These are phyloP conservation scores for Ophioninae sp. DNA, from an alignment of 2,888 invertebrate species.

Conservation along the genomic window DNA sequence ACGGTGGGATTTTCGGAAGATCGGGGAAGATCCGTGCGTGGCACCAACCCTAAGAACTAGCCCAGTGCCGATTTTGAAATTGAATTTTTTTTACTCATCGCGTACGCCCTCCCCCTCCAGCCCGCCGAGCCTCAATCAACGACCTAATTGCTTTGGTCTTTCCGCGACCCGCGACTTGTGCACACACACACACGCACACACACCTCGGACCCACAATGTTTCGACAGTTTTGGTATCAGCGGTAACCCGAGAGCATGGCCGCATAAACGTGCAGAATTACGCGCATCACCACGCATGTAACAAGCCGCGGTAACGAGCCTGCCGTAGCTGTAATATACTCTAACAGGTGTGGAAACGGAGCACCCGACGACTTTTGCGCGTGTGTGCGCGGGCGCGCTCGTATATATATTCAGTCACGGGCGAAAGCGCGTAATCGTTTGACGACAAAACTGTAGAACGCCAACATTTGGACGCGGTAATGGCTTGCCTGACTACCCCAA, in stretches of 20 bases:
- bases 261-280: constrained; percentile 30
- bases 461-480: constrained; percentile 57
- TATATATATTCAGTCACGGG: constrained; percentile 4
- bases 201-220: constrained; percentile 20
- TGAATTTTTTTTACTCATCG: background rate
- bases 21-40: too few relatives aligned
- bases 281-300: constrained; percentile 29
- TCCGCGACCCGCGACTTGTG: background rate
- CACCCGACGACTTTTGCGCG: background rate
- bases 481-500: constrained; percentile 37
- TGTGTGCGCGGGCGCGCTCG: background rate
- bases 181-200: background rate
- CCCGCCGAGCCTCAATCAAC: background rate
- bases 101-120: background rate
- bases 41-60: too few relatives aligned
- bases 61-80: background rate
- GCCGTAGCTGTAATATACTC: constrained; percentile 40
- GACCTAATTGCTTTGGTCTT: background rate
- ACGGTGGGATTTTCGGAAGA: too few relatives aligned
- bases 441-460: constrained; percentile 49
- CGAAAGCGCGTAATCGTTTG: constrained; percentile 57
- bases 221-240: constrained; percentile 37
- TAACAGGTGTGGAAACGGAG: constrained; percentile 44
- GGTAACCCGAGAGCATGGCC: constrained; percentile 11
- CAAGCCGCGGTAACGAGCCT: constrained; percentile 30